Conservation (phyloP, 2,113 vertebrate genomes). For the Malurus cyaneus region DNA sequence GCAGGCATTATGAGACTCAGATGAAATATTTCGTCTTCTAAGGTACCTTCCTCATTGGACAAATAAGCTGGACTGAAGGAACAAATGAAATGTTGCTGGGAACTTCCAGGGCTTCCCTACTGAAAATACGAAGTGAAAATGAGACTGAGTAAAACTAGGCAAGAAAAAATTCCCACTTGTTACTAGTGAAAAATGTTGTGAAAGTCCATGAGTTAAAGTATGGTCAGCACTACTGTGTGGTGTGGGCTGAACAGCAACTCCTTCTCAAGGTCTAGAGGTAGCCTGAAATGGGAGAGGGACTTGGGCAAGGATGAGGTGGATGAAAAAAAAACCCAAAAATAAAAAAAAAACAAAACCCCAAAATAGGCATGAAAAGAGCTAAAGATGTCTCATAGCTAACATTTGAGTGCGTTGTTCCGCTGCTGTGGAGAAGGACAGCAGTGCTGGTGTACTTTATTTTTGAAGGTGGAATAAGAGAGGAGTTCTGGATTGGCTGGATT, state of each 20-base stretch:
- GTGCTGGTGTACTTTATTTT: not conserved
- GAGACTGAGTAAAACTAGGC: not conserved
- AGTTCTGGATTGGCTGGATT: not conserved
- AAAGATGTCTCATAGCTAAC: not conserved
- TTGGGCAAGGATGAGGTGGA: not conserved
- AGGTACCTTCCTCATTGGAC: not conserved
- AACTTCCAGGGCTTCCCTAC: not conserved
- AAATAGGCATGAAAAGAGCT: not conserved
- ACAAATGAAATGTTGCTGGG: not conserved
- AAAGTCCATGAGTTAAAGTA: rapidly evolving
- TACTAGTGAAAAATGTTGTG: not conserved
- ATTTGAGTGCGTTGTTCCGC: not conserved
- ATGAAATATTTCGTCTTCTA: not conserved
- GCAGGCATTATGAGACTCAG: not conserved
- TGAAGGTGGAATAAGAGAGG: not conserved
- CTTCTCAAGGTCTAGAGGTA: not conserved
- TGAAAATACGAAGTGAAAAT: not conserved
- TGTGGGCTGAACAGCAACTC: not conserved
- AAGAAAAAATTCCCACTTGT: not conserved
- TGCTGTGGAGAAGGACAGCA: rapidly evolving
- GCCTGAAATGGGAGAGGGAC: not conserved
- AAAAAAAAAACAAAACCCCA: not conserved
- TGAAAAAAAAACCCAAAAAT: not conserved
- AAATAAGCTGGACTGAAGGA: not conserved
- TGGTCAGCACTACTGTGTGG: not conserved